Evolutionary conservation across 2,888 invertebrate genomes (phyloP).

Genomic region (Eilema sororculum): DNA sequence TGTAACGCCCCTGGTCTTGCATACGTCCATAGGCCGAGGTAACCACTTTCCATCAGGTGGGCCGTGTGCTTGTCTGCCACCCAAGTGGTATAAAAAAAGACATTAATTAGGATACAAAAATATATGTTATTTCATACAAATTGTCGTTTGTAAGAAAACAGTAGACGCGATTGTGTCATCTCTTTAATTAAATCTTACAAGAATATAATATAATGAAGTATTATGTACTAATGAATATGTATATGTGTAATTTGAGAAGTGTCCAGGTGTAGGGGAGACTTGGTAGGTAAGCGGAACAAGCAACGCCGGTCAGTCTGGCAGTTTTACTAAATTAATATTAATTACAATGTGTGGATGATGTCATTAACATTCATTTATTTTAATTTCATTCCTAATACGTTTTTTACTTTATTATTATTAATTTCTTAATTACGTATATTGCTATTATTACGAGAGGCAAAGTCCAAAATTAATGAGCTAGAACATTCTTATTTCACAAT

Average conservation of each 20-base stretch:
- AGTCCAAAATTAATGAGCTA: background rate
- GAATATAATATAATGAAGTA: constrained; percentile 21
- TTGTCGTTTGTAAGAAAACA: constrained; percentile 5
- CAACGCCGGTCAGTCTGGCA: constrained; percentile 36
- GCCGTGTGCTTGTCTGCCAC: no score
- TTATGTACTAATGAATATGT: constrained; percentile 33
- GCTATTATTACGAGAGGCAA: background rate
- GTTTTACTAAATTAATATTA: constrained; percentile 41
- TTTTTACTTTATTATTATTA: constrained; percentile 3
- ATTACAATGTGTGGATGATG: constrained; percentile 40
- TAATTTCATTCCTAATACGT: constrained; percentile 9
- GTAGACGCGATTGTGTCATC: constrained; percentile 16
- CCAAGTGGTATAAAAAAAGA: no score
- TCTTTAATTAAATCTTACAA: constrained; percentile 18
- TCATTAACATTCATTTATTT: constrained; percentile 32
- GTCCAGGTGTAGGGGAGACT: constrained; percentile 44
- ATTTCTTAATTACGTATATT: background rate
- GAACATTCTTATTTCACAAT: background rate
- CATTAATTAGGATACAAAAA: background rate
- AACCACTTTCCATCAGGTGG: no score
- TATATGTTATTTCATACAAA: background rate
- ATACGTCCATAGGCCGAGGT: no score
- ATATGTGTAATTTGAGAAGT: constrained; percentile 47
- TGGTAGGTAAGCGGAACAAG: constrained; percentile 16
- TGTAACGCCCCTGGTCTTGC: no score